A percentile compares a stretch with the other conserved stretches of the same genome.
phyloP scores from a whole-genome alignment of 2,888 invertebrate species.

The Cheilosia pagana region DNA sequence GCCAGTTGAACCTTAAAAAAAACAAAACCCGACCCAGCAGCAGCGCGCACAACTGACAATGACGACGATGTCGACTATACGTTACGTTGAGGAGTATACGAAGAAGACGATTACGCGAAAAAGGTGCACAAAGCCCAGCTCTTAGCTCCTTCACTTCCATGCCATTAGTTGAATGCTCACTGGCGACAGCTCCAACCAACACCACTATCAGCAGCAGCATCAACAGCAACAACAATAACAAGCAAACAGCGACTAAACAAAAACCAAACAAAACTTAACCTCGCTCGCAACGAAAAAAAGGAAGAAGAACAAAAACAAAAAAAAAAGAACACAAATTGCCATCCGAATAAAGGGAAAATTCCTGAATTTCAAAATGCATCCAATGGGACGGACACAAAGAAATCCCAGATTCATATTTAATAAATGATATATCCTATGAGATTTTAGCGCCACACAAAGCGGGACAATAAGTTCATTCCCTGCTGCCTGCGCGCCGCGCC shows the following conservation, averaged over 20 bases:
- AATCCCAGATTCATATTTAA: conserved; percentile 73
- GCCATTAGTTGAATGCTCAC: conserved; percentile 69
- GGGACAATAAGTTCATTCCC: conserved; percentile 55
- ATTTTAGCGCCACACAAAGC: conserved; percentile 73
- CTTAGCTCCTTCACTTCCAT: conserved; percentile 68
- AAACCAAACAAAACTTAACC: conserved; percentile 17
- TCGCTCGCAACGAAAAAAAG: neutral
- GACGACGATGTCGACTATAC: conserved; percentile 15
- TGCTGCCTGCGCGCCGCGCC: neutral
- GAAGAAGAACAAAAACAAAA: neutral
- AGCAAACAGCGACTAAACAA: neutral
- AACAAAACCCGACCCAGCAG: conserved; percentile 8
- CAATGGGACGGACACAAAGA: conserved; percentile 66
- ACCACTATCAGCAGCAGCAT: conserved; percentile 40
- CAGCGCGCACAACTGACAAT: conserved; percentile 15
- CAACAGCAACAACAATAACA: conserved; percentile 6
- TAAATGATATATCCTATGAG: conserved; percentile 73
- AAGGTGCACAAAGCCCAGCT: conserved; percentile 68
- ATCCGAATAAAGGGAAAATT: conserved; percentile 42
- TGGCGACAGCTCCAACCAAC: conserved; percentile 66
- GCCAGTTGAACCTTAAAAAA: conserved; percentile 39
- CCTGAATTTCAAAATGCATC: conserved; percentile 72
- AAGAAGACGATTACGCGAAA: conserved; percentile 53
- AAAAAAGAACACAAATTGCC: conserved; percentile 12
- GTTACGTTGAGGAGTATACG: conserved; percentile 18